phyloP scores from a whole-genome alignment of 2,797 vertebrate species.

The Mareca penelope region DNA sequence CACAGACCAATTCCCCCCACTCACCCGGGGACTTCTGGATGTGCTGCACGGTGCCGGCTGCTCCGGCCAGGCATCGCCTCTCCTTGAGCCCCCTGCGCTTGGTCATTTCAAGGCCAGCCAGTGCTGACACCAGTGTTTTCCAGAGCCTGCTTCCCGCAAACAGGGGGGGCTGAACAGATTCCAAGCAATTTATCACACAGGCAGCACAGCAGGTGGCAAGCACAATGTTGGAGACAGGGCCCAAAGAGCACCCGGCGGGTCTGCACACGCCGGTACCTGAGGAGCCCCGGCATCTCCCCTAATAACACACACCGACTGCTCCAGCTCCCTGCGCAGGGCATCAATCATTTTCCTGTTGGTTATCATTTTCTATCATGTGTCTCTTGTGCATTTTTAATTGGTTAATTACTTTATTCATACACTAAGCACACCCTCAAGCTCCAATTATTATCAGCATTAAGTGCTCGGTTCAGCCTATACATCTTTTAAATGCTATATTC shows the following conservation, averaged over 20 bases:
- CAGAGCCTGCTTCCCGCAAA: background rate
- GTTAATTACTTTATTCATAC: conserved; percentile 70
- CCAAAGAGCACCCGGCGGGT: background rate
- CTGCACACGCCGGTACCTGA: background rate
- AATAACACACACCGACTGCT: background rate
- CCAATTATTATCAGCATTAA: conserved; percentile 64
- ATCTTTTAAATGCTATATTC: conserved; percentile 25
- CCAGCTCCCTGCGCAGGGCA: conserved; percentile 22
- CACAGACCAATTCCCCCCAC: background rate
- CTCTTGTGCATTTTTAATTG: conserved; percentile 71
- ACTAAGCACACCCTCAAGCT: conserved; percentile 59
- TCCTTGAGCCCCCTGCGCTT: background rate
- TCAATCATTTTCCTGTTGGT: conserved; percentile 67
- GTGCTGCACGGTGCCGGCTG: background rate
- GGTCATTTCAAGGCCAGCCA: background rate
- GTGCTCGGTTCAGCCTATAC: conserved; percentile 13
- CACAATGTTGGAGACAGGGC: background rate
- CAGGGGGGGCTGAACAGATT: background rate
- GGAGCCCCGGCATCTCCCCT: conserved; percentile 2
- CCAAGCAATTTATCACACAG: conserved; percentile 27
- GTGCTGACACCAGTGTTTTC: background rate
- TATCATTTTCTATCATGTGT: conserved; percentile 55
- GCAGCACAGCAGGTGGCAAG: conserved; percentile 42
- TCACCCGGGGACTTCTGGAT: background rate
- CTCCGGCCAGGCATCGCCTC: background rate